phyloP scores from a whole-genome alignment of 2,797 vertebrate genomes.

The Melopsittacus undulatus region DNA sequence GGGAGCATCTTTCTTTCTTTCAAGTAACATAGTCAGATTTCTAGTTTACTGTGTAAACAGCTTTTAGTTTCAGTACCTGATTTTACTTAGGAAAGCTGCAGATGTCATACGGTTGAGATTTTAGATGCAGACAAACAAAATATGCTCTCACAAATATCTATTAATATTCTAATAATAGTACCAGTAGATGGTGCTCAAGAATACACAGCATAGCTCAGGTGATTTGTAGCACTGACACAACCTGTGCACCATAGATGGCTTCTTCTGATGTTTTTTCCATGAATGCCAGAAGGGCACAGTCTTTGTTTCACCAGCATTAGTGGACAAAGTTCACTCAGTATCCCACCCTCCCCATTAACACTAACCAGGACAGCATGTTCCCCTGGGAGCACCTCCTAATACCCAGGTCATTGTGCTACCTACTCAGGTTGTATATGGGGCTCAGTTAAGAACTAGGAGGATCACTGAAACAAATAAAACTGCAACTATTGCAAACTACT shows the following conservation, averaged over 20 bases:
- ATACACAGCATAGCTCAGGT: not conserved
- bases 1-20: not conserved
- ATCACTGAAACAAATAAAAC: not conserved
- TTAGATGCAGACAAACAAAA: not conserved
- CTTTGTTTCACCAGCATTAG: not conserved
- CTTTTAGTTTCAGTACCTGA: not conserved
- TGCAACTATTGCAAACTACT: not conserved
- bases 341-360: not conserved
- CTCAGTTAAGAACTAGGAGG: not conserved
- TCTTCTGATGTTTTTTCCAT: not conserved
- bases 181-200: conserved; percentile 30
- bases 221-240: too few species aligned
- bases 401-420: not conserved
- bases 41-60: not conserved
- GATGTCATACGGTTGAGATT: not conserved
- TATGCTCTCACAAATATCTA: not conserved
- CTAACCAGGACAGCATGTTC: not conserved
- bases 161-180: not conserved
- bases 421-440: too few species aligned
- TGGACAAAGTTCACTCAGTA: not conserved
- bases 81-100: not conserved
- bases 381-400: not conserved
- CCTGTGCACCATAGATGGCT: not conserved
- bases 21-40: not conserved
- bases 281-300: not conserved